Evolutionary conservation across 2,113 vertebrate species (phyloP).

Genomic region (Amphilophus citrinellus): DNA sequence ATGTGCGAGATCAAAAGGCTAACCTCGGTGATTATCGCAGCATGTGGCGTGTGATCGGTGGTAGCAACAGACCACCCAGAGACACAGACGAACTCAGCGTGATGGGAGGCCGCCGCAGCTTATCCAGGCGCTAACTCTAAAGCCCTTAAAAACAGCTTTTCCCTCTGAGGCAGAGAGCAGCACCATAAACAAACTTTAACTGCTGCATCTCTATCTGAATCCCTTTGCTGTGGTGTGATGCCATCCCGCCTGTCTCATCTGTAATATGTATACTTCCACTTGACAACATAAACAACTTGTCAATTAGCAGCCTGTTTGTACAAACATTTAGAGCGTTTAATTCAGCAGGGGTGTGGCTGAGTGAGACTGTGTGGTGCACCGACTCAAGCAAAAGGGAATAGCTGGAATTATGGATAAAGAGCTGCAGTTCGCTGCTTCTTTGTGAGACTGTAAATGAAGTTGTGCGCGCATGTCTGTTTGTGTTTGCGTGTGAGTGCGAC

Average conservation of each 20-base stretch:
- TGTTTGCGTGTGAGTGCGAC: background rate
- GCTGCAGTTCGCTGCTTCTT: constrained; percentile 10
- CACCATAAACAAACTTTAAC: constrained; percentile 62
- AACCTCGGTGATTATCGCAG: constrained; percentile 31
- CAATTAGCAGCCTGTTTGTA: constrained; percentile 74
- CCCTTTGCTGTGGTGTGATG: constrained; percentile 47
- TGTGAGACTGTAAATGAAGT: constrained; percentile 27
- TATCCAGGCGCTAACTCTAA: constrained; percentile 25
- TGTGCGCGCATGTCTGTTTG: background rate
- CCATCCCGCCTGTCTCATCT: constrained; percentile 29
- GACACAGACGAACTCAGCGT: constrained; percentile 33
- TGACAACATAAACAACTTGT: constrained; percentile 67
- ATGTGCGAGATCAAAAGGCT: constrained; percentile 40
- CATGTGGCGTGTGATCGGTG: constrained; percentile 16
- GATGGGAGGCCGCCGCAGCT: constrained; percentile 24
- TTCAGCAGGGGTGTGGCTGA: constrained; percentile 41
- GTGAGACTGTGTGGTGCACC: constrained; percentile 21
- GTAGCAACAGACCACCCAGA: constrained; percentile 53
- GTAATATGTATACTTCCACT: constrained; percentile 51
- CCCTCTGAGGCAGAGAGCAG: constrained; percentile 31
- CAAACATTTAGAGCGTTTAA: constrained; percentile 55
- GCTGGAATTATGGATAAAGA: constrained; percentile 23
- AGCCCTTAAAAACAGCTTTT: constrained; percentile 21
- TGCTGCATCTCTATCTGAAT: constrained; percentile 37
- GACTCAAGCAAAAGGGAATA: background rate